Evolutionary conservation across 2,113 vertebrate species (phyloP), one percentile per base, ranked within the genome.

Genomic region (Pholis gunnellus): DNA sequence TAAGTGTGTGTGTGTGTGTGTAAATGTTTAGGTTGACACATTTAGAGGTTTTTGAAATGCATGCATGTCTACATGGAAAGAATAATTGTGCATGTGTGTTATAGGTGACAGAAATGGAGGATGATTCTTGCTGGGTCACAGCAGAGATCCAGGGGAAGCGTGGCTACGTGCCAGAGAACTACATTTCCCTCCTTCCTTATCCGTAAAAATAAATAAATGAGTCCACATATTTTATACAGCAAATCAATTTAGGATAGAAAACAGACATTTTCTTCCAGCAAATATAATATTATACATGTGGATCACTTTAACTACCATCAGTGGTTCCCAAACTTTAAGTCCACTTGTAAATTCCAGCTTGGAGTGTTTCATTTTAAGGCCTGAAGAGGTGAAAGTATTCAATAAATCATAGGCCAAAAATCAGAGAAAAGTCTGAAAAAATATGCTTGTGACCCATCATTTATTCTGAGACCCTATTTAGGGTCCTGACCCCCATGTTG

Each of bases 21-120:
- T 42, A 15, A 36, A 17, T 64, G 48, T 34, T 31, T 7, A 5
- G 50, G 14, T 25, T 42, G 42, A 46, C 6, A n/a, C 42, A 10
- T 36, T 18, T 42, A 11, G 6, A 31, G 25, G 36, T 20, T 31
- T 64, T 57, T n/a, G 9, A 11, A 67, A n/a, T n/a, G n/a, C n/a
- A 71, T 69, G 56, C 36, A 27, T 78, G 65, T 72, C n/a, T 15
- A 27, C 3, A 10, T 60, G 15, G 54, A 46, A 29, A 61, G 61
- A 36, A 36, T 82, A 61, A 82, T 8, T 67, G 44, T 83, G 42
- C 50, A 25, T 87, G 77, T 83, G 59, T 87, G 22, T 84, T 81
- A 1, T 78, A 99, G 98, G 97, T 99, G 91, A 95, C 96, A 80
- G 98, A 98, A 89, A 98, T 98, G 97, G 98, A 99, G 52, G 97